Base-by-base conservation (phyloP, 2,888 invertebrate species). In the Melikaiella ostensackeni region DNA sequence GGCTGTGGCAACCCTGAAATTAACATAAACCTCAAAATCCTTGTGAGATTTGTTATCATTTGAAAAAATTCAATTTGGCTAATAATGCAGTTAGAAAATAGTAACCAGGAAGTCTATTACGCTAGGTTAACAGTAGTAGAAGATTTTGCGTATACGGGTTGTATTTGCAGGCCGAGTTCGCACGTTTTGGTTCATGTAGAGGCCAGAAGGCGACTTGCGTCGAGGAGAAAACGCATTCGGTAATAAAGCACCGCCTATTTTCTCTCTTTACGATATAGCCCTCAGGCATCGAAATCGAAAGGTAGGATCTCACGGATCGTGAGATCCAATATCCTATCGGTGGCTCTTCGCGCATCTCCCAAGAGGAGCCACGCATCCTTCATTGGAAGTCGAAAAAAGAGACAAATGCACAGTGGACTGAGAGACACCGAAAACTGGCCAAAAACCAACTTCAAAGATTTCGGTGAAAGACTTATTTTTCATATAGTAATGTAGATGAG, bases 221-320 rank as follows among this genome's bases (percentile, higher is more conserved):
- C 79, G 77, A 80, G 77, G 80, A 82, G 82, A 82, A 82, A 82
- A 80, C 80, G 79, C 77, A 75, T 75, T 75, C 78, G 79, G 77
- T 78, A 82, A 80, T 82, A 80, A 82, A 78, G 79, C 78, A 75
- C 63, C 64, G 74, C 73, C 80, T 80, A 50, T 70, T 80, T 80
- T 82, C 80, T 82, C 80, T 76, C 78, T 62, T 75, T 62, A 59
- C 75, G 77, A 64, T 57, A 21, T 33, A 59, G 30, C 75, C 79
- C 80, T 50, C 76, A 70, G 81, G 81, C 81, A 77, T 76, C 80
- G 79, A 82, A 82, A 82, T 82, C 80, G 82, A 82, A 80, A 76
- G 77, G 57, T 61, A 76, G 79, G 46, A 81, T 75, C 78, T 79
- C 77, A 79, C 76, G 79, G 79, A 77, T 79, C 81, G 81, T 81